phyloP scores from a whole-genome alignment of 2,888 invertebrate genomes.

The Drosophila mimetica region DNA sequence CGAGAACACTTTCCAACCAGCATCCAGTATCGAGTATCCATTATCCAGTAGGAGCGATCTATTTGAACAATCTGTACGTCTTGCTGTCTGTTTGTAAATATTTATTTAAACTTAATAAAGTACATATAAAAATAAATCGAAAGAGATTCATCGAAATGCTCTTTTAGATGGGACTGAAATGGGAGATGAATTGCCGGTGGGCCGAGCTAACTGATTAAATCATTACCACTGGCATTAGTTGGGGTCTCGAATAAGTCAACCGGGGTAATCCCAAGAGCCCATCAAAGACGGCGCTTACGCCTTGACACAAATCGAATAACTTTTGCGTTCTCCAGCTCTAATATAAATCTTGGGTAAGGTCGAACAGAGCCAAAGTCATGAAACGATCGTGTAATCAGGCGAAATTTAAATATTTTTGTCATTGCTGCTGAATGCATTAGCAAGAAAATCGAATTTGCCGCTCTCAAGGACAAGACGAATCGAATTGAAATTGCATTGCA shows the following conservation, averaged over 20 bases:
- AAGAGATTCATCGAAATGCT: constrained; percentile 17
- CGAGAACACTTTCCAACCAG: constrained; percentile 38
- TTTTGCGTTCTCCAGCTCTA: constrained; percentile 16
- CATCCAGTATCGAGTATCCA: constrained; percentile 36
- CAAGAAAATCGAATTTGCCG: constrained; percentile 37
- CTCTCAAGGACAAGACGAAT: constrained; percentile 60
- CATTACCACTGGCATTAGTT: constrained; percentile 28
- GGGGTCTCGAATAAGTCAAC: constrained; percentile 44
- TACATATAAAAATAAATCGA: constrained; percentile 68
- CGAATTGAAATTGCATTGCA: constrained; percentile 64
- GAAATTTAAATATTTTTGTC: constrained; percentile 73
- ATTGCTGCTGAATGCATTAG: constrained; percentile 42
- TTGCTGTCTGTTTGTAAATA: constrained; percentile 80
- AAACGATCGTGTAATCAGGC: constrained; percentile 50
- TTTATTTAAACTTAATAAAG: constrained; percentile 80
- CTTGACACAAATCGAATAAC: constrained; percentile 40
- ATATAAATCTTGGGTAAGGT: constrained; percentile 42
- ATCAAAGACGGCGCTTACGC: constrained; percentile 1
- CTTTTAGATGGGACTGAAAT: not conserved
- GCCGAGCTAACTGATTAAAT: constrained; percentile 14
- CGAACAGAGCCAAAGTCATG: not conserved
- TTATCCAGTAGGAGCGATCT: constrained; percentile 37
- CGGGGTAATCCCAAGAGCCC: constrained; percentile 30
- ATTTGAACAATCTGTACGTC: constrained; percentile 49
- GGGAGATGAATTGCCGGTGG: not conserved